Percentiles rank a stretch among this genome's conserved stretches.
phyloP scores from a whole-genome alignment of 2,113 vertebrate species.

The Zootoca vivipara region DNA sequence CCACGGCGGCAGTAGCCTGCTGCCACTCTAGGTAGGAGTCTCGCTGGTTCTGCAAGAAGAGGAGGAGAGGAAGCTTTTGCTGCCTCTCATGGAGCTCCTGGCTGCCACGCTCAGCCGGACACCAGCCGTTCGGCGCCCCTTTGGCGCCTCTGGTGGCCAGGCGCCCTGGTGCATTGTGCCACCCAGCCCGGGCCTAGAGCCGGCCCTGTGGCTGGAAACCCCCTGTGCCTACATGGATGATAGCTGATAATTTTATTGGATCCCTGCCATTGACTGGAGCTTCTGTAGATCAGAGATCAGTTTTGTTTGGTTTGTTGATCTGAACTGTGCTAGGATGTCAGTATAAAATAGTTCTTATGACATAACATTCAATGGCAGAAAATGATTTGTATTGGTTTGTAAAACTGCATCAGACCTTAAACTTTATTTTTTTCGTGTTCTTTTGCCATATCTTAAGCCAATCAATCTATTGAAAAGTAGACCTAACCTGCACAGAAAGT shows the following conservation, averaged over 20 bases:
- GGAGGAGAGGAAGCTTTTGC: no score
- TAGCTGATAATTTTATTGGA: neutral
- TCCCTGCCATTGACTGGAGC: neutral
- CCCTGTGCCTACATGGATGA: neutral
- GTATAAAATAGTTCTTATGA: neutral
- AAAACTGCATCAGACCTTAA: neutral
- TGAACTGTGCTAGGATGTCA: neutral
- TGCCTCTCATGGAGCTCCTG: no score
- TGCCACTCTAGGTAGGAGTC: no score
- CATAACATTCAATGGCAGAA: neutral
- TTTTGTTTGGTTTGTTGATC: neutral
- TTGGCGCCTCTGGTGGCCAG: no score
- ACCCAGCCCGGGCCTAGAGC: no score
- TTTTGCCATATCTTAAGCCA: neutral
- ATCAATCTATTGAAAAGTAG: neutral
- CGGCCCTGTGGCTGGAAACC: neutral
- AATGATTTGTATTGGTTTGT: neutral
- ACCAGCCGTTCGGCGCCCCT: no score
- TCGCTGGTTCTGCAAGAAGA: no score
- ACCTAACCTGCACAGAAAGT: slow-evolving; percentile 12
- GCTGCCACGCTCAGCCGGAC: no score
- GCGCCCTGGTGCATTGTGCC: no score
- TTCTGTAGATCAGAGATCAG: slow-evolving; percentile 19
- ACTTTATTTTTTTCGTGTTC: neutral
- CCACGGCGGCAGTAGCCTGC: no score